Evolutionary conservation across 2,797 vertebrate genomes (phyloP).

Genomic region (Sebastolobus alascanus): DNA sequence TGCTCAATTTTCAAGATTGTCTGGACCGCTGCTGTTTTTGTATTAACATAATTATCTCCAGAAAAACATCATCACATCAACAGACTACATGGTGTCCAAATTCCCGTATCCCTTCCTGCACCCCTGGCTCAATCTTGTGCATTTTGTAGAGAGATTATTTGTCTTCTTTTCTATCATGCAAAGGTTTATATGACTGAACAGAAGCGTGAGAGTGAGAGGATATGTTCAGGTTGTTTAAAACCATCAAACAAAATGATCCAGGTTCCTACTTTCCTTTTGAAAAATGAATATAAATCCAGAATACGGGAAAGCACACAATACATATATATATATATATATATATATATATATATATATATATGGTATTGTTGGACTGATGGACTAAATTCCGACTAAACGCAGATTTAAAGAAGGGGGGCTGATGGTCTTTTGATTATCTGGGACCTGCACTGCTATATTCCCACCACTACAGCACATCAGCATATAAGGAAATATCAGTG

Average conservation of each 20-base stretch:
- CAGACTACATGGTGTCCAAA: not conserved
- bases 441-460: not conserved
- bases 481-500: not conserved
- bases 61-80: constrained; percentile 6
- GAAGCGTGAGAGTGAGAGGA: not conserved
- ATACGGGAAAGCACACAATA: not conserved
- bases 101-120: not conserved
- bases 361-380: not conserved
- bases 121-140: not conserved
- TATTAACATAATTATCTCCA: constrained; percentile 26
- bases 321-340: too few species aligned
- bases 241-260: not conserved
- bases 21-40: constrained; percentile 29
- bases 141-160: not conserved
- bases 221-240: not conserved
- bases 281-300: not conserved
- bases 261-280: not conserved
- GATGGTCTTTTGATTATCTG: not conserved
- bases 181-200: not conserved
- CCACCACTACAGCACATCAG: not conserved
- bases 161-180: not conserved
- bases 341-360: too few species aligned
- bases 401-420: not conserved
- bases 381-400: not conserved
- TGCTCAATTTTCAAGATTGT: constrained; percentile 32